phyloP scores from a whole-genome alignment of 2,113 vertebrate genomes.

The Rhineura floridana region DNA sequence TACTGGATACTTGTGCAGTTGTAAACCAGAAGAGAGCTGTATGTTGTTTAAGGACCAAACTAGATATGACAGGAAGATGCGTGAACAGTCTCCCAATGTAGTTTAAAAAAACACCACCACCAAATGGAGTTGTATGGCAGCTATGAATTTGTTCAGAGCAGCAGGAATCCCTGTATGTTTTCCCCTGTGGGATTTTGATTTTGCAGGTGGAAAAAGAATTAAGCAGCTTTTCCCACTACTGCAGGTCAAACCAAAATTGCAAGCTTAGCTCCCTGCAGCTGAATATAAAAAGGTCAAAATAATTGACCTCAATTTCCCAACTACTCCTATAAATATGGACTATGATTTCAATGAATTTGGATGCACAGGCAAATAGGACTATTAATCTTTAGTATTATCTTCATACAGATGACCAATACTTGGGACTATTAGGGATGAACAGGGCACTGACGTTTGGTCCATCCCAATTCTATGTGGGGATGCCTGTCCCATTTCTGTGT shows the following conservation, averaged over 20 bases:
- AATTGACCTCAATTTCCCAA: background rate
- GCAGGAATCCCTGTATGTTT: background rate
- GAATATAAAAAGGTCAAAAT: background rate
- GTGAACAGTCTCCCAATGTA: background rate
- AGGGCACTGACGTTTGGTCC: no score
- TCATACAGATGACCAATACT: background rate
- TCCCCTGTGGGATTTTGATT: background rate
- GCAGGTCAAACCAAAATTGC: no score
- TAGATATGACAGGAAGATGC: background rate
- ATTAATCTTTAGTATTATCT: background rate
- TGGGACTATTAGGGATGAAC: background rate
- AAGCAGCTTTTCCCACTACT: no score
- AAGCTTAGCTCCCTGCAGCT: background rate
- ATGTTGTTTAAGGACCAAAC: background rate
- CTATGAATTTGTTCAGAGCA: background rate
- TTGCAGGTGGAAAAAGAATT: background rate
- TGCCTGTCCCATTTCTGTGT: no score
- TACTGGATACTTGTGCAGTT: background rate
- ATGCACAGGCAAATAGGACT: background rate
- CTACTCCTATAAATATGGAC: no score
- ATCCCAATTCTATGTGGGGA: no score
- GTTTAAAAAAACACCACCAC: background rate
- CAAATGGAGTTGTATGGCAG: background rate
- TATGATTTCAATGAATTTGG: background rate
- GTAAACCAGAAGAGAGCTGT: background rate